A percentile compares a stretch with the other conserved stretches of the same genome.
Evolutionary conservation across 2,113 vertebrate species (phyloP).

Genomic region (Melanocharis versteri): DNA sequence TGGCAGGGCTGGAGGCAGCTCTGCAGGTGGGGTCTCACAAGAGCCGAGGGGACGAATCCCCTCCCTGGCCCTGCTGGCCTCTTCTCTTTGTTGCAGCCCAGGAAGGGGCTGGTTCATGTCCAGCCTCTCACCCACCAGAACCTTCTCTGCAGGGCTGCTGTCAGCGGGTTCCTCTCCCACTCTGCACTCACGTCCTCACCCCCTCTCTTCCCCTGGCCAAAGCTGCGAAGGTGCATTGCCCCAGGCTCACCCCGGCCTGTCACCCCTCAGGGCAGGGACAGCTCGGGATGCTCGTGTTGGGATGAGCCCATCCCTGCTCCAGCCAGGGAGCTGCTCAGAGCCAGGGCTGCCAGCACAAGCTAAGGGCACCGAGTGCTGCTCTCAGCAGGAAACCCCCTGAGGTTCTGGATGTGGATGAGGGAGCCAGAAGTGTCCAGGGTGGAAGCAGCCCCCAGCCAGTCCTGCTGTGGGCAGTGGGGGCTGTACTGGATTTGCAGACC

Average conservation of each 20-base stretch:
- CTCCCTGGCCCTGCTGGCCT: background rate
- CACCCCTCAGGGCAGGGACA: background rate
- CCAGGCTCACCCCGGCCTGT: background rate
- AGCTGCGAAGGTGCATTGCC: background rate
- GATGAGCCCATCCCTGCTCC: background rate
- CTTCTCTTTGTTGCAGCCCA: background rate
- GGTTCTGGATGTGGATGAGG: background rate
- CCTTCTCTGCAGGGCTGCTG: background rate
- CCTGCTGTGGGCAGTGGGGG: background rate
- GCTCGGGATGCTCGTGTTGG: background rate
- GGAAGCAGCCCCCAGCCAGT: background rate
- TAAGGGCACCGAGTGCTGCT: background rate
- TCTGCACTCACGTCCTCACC: background rate
- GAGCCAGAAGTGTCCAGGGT: background rate
- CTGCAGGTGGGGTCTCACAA: background rate
- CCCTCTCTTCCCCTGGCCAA: background rate
- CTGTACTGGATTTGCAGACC: background rate
- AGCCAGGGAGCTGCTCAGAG: background rate
- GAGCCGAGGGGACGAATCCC: background rate
- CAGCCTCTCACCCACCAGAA: background rate
- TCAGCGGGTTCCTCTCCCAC: background rate
- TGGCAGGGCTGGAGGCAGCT: background rate
- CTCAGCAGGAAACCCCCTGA: background rate
- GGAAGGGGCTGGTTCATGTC: background rate
- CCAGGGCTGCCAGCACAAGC: background rate